These are phyloP conservation scores for Phyllostomus hastatus DNA, from an alignment of 2,113 vertebrate species.

Conservation along the genomic window DNA sequence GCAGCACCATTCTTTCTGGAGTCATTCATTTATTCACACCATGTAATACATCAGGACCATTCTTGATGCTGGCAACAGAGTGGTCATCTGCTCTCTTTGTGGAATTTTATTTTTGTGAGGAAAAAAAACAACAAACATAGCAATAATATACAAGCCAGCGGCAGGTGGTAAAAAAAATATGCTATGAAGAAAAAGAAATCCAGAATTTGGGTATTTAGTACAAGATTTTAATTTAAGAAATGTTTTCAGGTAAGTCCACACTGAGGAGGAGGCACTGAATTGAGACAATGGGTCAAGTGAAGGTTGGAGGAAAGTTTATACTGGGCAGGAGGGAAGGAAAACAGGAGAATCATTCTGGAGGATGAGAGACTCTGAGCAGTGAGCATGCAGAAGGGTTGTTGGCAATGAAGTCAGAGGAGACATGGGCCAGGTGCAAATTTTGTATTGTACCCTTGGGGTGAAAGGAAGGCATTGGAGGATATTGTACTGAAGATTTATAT, in stretches of 20 bases:
- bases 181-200: background rate
- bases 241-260: background rate
- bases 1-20: background rate
- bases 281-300: background rate
- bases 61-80: background rate
- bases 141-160: background rate
- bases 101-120: background rate
- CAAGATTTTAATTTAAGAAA: background rate
- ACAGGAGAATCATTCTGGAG: background rate
- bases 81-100: background rate
- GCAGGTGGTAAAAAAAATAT: background rate
- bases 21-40: background rate
- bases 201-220: background rate
- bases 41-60: background rate
- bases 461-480: background rate
- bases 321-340: background rate
- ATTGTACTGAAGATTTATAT: background rate
- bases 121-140: background rate
- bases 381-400: accelerated
- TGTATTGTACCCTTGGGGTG: background rate
- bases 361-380: background rate
- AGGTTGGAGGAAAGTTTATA: background rate
- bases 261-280: background rate
- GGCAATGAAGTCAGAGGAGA: background rate
- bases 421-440: background rate